These are phyloP conservation scores for Caenorhabditis wallacei DNA, from an alignment of 2,888 invertebrate genomes.

Conservation along the genomic window DNA sequence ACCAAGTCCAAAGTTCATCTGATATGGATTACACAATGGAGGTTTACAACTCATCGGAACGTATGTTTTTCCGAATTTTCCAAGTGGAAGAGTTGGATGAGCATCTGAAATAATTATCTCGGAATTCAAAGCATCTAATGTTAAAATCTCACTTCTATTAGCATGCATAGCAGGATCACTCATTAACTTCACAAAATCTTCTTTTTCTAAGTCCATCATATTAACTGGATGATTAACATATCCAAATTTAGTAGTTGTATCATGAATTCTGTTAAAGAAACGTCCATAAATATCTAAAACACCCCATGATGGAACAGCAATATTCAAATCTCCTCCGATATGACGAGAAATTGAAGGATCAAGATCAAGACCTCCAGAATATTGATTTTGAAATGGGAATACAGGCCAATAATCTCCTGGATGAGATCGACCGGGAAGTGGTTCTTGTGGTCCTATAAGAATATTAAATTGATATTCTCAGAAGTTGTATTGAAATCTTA, in stretches of 20 bases:
- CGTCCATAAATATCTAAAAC: constrained; percentile 77
- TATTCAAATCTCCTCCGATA: constrained; percentile 78
- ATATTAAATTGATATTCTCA: constrained; percentile 20
- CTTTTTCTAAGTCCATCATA: constrained; percentile 77
- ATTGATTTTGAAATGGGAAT: constrained; percentile 78
- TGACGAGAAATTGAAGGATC: constrained; percentile 79
- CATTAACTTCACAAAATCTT: constrained; percentile 75
- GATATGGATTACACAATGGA: constrained; percentile 77
- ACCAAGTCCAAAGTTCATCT: constrained; percentile 74
- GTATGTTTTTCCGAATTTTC: constrained; percentile 71
- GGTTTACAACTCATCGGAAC: constrained; percentile 75
- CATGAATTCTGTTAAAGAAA: constrained; percentile 74
- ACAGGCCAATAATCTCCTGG: constrained; percentile 78
- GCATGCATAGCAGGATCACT: constrained; percentile 71
- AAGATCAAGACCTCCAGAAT: constrained; percentile 76
- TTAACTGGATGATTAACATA: constrained; percentile 79
- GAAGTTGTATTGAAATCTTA: constrained; percentile 65
- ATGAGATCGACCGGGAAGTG: constrained; percentile 76
- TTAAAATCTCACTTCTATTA: constrained; percentile 71
- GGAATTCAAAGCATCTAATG: neutral
- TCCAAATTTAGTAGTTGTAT: constrained; percentile 76
- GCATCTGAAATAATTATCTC: constrained; percentile 39
- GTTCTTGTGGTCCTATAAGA: constrained; percentile 76
- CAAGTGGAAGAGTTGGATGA: constrained; percentile 75
- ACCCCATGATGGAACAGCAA: constrained; percentile 78